Evolutionary conservation across 2,888 invertebrate genomes (phyloP).

Genomic region (Dugesia japonica): DNA sequence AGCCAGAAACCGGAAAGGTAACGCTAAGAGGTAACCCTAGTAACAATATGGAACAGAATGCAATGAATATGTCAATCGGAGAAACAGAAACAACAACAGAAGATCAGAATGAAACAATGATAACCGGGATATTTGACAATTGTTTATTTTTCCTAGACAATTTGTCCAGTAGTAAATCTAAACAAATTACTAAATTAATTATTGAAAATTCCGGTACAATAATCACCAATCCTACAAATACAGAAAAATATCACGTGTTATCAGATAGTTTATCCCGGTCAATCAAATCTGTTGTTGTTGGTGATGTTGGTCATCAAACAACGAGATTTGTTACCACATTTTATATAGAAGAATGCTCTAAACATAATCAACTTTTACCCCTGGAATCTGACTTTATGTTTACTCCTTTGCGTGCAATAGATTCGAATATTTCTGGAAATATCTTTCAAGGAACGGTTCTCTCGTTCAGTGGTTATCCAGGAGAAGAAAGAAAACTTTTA

Average conservation of each 20-base stretch:
- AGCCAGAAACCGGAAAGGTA: too few relatives aligned
- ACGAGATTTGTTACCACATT: background rate
- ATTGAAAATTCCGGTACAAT: background rate
- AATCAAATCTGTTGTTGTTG: background rate
- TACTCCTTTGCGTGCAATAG: too few relatives aligned
- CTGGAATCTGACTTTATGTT: background rate
- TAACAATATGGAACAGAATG: too few relatives aligned
- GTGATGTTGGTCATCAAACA: background rate
- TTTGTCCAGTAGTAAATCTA: background rate
- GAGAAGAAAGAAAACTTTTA: slow-evolving; percentile 23
- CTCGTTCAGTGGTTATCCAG: slow-evolving; percentile 30
- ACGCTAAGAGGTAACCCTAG: too few relatives aligned
- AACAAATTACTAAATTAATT: background rate
- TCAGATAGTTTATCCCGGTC: background rate
- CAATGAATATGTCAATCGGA: too few relatives aligned
- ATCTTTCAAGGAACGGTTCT: background rate
- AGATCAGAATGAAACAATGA: too few relatives aligned
- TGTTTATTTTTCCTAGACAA: background rate
- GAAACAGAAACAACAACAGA: too few relatives aligned
- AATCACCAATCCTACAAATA: background rate
- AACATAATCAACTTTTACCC: background rate
- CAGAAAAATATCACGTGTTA: background rate
- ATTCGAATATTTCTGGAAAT: background rate
- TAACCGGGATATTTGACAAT: too few relatives aligned
- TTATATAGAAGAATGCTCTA: background rate